A percentile compares a stretch with the other conserved stretches of the same genome.
phyloP scores from a whole-genome alignment of 2,113 vertebrate genomes.

The Mirza zaza region DNA sequence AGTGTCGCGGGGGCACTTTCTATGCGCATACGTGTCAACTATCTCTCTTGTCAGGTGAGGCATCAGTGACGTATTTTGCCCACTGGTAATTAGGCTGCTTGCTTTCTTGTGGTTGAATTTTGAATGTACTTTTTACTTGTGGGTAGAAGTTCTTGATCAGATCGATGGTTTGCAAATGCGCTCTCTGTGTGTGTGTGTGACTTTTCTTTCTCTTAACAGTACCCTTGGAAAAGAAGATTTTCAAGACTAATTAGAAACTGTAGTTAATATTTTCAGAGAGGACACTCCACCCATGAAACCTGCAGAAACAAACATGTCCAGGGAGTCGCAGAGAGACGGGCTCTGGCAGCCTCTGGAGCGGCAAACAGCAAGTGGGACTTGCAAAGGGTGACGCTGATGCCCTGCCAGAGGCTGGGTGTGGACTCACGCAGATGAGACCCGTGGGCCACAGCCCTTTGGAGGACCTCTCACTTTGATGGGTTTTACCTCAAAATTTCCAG shows the following conservation, averaged over 20 bases:
- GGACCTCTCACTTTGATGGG: neutral
- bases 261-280: neutral
- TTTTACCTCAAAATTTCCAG: neutral
- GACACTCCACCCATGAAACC: neutral
- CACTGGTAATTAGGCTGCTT: neutral
- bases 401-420: neutral
- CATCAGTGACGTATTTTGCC: neutral
- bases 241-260: neutral
- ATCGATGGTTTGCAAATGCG: neutral
- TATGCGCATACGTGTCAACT: rapidly evolving
- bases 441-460: neutral
- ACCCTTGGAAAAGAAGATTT: neutral
- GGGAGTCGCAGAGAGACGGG: neutral
- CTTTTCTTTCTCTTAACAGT: neutral
- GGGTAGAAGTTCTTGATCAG: neutral
- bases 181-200: neutral
- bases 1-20: rapidly evolving
- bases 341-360: neutral
- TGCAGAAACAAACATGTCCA: too few species aligned
- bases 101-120: neutral
- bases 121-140: neutral
- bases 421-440: neutral
- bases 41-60: neutral
- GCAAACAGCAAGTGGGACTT: neutral
- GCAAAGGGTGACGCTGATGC: rapidly evolving